Evolutionary conservation across 2,888 invertebrate species (phyloP).

Genomic region (Choristoneura rosaceana): DNA sequence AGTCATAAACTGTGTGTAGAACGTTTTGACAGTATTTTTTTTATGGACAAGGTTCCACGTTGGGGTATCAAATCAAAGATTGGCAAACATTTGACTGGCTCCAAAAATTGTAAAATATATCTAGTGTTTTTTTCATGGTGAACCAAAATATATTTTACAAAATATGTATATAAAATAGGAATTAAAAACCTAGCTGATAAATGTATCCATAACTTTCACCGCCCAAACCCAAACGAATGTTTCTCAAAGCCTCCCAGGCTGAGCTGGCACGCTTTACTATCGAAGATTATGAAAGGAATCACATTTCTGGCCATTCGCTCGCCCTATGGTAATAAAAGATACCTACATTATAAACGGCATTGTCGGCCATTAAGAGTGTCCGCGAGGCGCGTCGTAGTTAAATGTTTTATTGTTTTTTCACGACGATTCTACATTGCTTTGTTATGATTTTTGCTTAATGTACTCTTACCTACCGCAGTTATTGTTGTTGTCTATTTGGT

Average conservation of each 20-base stretch:
- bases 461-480: constrained; percentile 42
- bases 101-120: too few species aligned
- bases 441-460: constrained; percentile 71
- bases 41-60: too few species aligned
- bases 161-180: too few species aligned
- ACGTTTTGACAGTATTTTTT: too few species aligned
- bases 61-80: too few species aligned
- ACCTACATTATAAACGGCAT: constrained; percentile 78
- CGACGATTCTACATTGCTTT: constrained; percentile 70
- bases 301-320: constrained; percentile 43
- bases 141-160: too few species aligned
- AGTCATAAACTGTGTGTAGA: too few species aligned
- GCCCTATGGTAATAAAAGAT: constrained; percentile 75
- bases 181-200: too few species aligned
- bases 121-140: too few species aligned
- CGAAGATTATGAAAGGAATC: constrained; percentile 38
- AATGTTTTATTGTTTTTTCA: constrained; percentile 79
- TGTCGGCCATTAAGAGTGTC: constrained; percentile 67
- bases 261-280: constrained; percentile 19
- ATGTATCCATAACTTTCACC: background rate
- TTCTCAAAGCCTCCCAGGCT: background rate
- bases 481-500: background rate
- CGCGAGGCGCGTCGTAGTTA: constrained; percentile 75
- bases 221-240: background rate
- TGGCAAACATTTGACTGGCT: too few species aligned